Percentiles rank a stretch among this genome's conserved stretches.
phyloP scores from a whole-genome alignment of 2,113 vertebrate species.

The Artemisiospiza belli region DNA sequence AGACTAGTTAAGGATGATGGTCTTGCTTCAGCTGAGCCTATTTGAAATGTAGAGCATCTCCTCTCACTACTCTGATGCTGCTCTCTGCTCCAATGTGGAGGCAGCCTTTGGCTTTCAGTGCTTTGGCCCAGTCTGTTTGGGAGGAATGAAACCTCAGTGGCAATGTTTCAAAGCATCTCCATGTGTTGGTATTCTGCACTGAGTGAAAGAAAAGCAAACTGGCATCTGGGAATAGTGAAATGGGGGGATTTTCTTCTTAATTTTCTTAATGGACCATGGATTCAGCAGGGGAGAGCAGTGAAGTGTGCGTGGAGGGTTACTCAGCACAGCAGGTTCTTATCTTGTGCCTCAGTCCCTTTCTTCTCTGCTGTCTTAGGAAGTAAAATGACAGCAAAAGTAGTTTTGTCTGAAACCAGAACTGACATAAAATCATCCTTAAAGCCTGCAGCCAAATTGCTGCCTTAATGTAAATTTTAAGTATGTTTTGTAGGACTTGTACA shows the following conservation, averaged over 20 bases:
- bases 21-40: not conserved
- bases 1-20: not conserved
- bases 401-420: not conserved
- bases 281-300: not conserved
- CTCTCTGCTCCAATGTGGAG: rapidly evolving
- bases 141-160: not conserved
- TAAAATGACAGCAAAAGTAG: not conserved
- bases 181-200: not conserved
- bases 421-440: not conserved
- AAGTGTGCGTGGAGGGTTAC: rapidly evolving
- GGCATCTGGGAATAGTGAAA: not conserved
- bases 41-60: not conserved
- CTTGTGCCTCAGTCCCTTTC: not conserved
- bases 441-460: not conserved
- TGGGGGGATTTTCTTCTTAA: not conserved
- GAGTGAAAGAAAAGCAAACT: not conserved
- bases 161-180: not conserved
- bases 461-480: not conserved
- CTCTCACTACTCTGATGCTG: not conserved
- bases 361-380: not conserved
- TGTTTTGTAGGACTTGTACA: not conserved
- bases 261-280: not conserved
- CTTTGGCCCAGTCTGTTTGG: not conserved
- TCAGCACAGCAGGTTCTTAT: not conserved
- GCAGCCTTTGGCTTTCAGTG: not conserved